Evolutionary conservation across 2,888 invertebrate genomes (phyloP).

Genomic region (Agrochola litura): DNA sequence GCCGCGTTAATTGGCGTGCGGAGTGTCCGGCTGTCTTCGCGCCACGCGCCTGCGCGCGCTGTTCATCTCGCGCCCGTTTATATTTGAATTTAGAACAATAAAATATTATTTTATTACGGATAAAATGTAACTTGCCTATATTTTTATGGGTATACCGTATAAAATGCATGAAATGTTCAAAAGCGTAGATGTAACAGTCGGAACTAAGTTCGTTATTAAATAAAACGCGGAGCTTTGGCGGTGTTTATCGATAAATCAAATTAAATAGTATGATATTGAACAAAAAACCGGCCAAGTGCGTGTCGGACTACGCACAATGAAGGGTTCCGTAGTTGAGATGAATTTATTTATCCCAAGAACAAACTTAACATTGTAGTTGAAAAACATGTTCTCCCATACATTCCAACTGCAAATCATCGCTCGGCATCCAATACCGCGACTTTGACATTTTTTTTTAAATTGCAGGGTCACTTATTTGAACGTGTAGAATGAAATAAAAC

Average conservation of each 20-base stretch:
- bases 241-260: constrained; percentile 38
- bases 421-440: too few relatives aligned
- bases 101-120: constrained; percentile 71
- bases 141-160: constrained; percentile 52
- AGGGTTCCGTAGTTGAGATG: too few relatives aligned
- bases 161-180: constrained; percentile 58
- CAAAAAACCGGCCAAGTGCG: too few relatives aligned
- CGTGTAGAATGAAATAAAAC: too few relatives aligned
- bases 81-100: constrained; percentile 81
- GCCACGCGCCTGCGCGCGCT: constrained; percentile 83
- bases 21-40: constrained; percentile 85
- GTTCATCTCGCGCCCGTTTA: constrained; percentile 76
- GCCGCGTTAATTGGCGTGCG: constrained; percentile 87
- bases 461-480: too few relatives aligned
- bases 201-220: constrained; percentile 55
- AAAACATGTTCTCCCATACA: too few relatives aligned
- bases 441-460: too few relatives aligned
- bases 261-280: constrained; percentile 35
- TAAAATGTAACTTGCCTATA: constrained; percentile 51
- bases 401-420: too few relatives aligned
- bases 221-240: constrained; percentile 47
- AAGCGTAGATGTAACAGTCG: constrained; percentile 49
- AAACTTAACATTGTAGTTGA: too few relatives aligned
- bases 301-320: too few relatives aligned
- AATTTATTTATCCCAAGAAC: too few relatives aligned